Conservation (phyloP, 2,113 vertebrate genomes). For the Istiophorus platypterus region DNA sequence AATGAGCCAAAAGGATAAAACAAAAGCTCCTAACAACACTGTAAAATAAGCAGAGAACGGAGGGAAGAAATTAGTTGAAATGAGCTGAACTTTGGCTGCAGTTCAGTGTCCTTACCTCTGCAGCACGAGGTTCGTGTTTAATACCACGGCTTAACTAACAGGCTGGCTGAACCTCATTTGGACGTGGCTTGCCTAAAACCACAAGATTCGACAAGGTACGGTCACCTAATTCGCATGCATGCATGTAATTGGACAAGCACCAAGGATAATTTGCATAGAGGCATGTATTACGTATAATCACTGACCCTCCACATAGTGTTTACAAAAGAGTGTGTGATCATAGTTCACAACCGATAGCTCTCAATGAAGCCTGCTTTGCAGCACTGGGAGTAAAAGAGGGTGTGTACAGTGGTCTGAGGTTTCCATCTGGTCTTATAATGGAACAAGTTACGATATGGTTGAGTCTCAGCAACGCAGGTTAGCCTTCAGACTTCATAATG, state of each 20-base stretch:
- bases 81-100: neutral
- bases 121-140: neutral
- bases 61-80: neutral
- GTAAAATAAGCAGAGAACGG: neutral
- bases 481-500: neutral
- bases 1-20: neutral
- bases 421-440: neutral
- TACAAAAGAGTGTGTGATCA: conserved; percentile 6
- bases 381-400: neutral
- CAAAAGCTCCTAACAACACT: neutral
- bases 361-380: neutral
- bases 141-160: neutral
- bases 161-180: conserved; percentile 30
- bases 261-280: neutral
- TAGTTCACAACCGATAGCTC: neutral
- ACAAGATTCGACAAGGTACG: neutral
- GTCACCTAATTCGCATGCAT: conserved; percentile 6
- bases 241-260: neutral
- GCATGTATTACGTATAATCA: neutral
- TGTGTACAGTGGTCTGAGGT: neutral
- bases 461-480: neutral
- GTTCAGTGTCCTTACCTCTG: neutral
- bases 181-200: conserved; percentile 21
- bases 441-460: neutral
- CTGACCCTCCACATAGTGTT: conserved; percentile 12